These are phyloP conservation scores for Peribatodes rhomboidaria DNA, from an alignment of 2,888 invertebrate species.

Conservation along the genomic window DNA sequence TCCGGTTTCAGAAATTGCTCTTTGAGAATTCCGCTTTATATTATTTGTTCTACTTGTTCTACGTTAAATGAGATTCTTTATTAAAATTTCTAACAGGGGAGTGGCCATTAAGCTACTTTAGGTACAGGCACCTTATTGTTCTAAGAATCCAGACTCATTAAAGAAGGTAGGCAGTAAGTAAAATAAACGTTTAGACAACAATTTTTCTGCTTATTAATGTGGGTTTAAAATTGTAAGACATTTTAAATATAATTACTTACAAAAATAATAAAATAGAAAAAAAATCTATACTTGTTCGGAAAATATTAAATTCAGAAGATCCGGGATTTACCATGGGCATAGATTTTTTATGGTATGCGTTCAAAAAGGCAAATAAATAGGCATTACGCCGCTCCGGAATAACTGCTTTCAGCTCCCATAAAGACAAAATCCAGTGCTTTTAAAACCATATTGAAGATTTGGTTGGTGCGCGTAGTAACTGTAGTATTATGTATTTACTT, in stretches of 20 bases:
- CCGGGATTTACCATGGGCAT: neutral
- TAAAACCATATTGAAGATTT: neutral
- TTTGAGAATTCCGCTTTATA: neutral
- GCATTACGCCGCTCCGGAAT: conserved; percentile 5
- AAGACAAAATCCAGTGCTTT: conserved; percentile 14
- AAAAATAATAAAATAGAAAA: neutral
- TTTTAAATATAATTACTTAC: too few relatives aligned
- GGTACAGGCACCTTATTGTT: conserved; percentile 10
- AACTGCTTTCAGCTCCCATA: neutral
- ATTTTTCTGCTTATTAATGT: neutral
- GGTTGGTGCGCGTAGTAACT: neutral
- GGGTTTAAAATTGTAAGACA: neutral
- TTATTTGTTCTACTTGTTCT: neutral
- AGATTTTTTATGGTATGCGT: neutral
- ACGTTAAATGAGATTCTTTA: conserved; percentile 16
- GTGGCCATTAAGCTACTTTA: conserved; percentile 11
- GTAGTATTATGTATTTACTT: neutral
- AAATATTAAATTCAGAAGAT: neutral
- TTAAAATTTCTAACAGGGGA: conserved; percentile 10
- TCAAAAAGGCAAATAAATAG: conserved; percentile 5
- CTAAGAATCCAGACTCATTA: neutral
- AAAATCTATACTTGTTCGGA: neutral
- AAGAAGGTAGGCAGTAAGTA: neutral
- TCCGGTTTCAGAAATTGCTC: neutral
- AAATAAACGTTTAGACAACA: neutral